Conservation (phyloP, 2,113 vertebrate genomes). For the Regulus satrapa region DNA sequence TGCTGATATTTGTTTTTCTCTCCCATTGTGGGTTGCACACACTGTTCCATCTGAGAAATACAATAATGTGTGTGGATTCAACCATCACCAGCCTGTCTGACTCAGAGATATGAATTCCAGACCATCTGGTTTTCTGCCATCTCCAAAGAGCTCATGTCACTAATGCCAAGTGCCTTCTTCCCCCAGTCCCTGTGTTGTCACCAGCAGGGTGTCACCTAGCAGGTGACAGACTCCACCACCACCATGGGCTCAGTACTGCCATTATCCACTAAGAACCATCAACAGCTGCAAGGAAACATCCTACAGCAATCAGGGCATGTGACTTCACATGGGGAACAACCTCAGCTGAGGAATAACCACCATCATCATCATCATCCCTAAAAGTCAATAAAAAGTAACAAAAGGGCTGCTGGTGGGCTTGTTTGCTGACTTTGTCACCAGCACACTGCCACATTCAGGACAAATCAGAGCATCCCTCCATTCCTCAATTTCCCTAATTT, state of each 20-base stretch:
- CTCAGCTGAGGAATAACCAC: background rate
- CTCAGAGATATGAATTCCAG: background rate
- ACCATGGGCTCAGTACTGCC: background rate
- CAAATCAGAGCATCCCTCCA: accelerated
- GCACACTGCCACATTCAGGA: background rate
- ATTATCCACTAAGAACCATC: background rate
- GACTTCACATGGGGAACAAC: background rate
- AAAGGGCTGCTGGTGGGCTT: background rate
- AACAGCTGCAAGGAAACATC: background rate
- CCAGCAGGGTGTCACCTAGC: background rate
- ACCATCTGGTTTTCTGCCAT: background rate
- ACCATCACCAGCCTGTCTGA: background rate
- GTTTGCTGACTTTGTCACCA: background rate
- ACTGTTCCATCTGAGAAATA: background rate
- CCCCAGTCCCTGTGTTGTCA: accelerated
- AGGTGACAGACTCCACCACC: background rate
- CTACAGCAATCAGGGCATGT: background rate
- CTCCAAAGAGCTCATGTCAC: background rate
- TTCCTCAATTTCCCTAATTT: background rate
- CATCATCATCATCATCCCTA: background rate
- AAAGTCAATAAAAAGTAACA: background rate
- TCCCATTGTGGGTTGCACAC: background rate
- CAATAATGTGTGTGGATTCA: background rate
- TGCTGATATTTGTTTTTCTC: background rate
- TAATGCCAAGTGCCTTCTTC: background rate